Evolutionary conservation across 30 jellyfish, hydroid and myxozoan genomes (phyloP).

Genomic region (Aurelia coerulea): DNA sequence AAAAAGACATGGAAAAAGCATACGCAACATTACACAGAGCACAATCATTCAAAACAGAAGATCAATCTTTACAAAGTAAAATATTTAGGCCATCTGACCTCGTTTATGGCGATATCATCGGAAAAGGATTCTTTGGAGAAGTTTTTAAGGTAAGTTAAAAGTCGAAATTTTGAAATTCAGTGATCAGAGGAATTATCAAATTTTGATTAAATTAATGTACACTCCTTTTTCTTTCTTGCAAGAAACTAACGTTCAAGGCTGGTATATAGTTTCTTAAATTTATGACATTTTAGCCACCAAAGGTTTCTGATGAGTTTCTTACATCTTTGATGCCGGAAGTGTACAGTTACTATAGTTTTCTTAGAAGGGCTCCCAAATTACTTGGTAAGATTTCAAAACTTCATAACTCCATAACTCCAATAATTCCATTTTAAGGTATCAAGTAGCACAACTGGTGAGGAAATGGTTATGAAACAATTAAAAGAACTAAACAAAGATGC

Average conservation of each 20-base stretch:
- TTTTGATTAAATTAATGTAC: too few species aligned
- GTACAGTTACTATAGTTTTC: too few species aligned
- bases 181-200: too few species aligned
- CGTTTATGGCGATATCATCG: constrained; percentile 76
- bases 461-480: constrained; percentile 89
- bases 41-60: constrained; percentile 80
- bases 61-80: constrained; percentile 44
- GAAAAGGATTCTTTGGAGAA: constrained; percentile 92
- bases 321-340: too few species aligned
- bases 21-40: constrained; percentile 75
- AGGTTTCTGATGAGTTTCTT: too few species aligned
- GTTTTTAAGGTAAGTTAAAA: constrained; percentile 66
- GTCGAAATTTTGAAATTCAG: not conserved
- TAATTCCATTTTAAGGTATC: constrained; percentile 46
- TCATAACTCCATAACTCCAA: too few species aligned
- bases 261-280: too few species aligned
- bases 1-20: constrained; percentile 53
- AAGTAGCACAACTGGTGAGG: constrained; percentile 86
- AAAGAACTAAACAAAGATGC: constrained; percentile 68
- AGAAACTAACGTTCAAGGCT: too few species aligned
- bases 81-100: constrained; percentile 87
- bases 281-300: too few species aligned
- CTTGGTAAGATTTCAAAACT: too few species aligned
- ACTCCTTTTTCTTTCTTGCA: too few species aligned
- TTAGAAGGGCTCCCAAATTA: too few species aligned